Percentiles rank a stretch among this genome's conserved stretches.
phyloP scores from a whole-genome alignment of 2,888 invertebrate species.

The Stenchaetothrips biformis region DNA sequence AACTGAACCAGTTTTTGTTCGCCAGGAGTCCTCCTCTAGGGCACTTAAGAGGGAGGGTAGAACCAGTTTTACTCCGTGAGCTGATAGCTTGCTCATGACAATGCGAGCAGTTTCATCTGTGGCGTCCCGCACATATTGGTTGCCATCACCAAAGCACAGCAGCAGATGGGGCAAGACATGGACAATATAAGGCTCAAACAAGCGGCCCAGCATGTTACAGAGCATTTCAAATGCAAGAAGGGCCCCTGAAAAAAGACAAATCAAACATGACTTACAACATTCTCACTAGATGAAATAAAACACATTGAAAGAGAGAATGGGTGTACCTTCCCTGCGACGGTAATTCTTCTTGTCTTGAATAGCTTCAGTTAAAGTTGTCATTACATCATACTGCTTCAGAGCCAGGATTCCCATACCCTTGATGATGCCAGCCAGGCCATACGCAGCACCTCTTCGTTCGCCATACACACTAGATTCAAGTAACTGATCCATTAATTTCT shows the following conservation, averaged over 20 bases:
- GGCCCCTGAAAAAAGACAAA: constrained; percentile 57
- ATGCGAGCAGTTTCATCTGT: constrained; percentile 95
- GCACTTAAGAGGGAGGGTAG: constrained; percentile 89
- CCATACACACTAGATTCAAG: constrained; percentile 91
- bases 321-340: constrained; percentile 82
- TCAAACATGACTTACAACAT: not conserved
- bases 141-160: constrained; percentile 94
- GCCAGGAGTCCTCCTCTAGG: constrained; percentile 96
- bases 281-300: not conserved
- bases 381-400: constrained; percentile 91
- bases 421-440: constrained; percentile 92
- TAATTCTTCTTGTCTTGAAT: constrained; percentile 97
- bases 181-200: constrained; percentile 98
- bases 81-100: constrained; percentile 90
- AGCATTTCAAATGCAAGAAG: constrained; percentile 97
- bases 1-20: constrained; percentile 94
- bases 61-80: constrained; percentile 96
- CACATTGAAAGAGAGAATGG: not conserved
- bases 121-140: constrained; percentile 91
- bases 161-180: constrained; percentile 92
- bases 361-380: constrained; percentile 86
- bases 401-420: constrained; percentile 96
- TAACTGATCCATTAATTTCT: constrained; percentile 78
- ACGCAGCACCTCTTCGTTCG: constrained; percentile 88
- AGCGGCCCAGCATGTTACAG: constrained; percentile 86